Base-by-base conservation (phyloP, 1,140 invertebrate species). In the Tetragonula clypearis region DNA sequence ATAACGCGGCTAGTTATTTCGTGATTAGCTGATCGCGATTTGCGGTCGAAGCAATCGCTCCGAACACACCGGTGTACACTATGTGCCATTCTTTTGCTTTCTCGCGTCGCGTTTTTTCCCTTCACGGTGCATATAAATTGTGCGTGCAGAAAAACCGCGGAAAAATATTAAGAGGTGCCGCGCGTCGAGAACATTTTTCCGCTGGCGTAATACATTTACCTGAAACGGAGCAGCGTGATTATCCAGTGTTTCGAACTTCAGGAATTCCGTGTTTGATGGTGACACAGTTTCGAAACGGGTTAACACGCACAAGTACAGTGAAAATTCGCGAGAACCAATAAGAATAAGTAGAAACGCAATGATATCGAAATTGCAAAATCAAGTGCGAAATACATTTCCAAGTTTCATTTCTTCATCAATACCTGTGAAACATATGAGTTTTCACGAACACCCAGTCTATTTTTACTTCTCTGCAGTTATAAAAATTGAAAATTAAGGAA, bases 21-120 rank as follows among this genome's bases (percentile, higher is more conserved):
- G 75, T 58, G 87, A 88, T 88, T 79, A 87, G 86, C 76, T 30
- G 72, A 87, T 87, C 77, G 86, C 86, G 85, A 87, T 87, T 87
- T 87, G 73, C 58, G 79, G 35, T 30, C 78, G 55, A 53, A 41
- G 80, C 86, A 79, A 79, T 87, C 65, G 71, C 66, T 62, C 75
- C 74, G 86, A 86, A 17, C 81, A 89, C 83, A 49, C 77, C 79
- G 60, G 76, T 68, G 41, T 78, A 60, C 71, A 30, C 76, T 74
- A 30, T 79, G 83, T 60, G 66, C 76, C 62, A 86, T 87, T 88
- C 87, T 87, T 49, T 87, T 86, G 60, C 79, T 82, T 82, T 87
- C 79, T 82, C 85, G 73, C 79, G 73, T 35, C 41, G 55, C 26
- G 41, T 56, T 71, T 80, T 30, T 74, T 68, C n/a, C n/a, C 17